Base-by-base conservation (phyloP, 64 coral and sea anemone genomes). In the Cladopsammia gracilis region DNA sequence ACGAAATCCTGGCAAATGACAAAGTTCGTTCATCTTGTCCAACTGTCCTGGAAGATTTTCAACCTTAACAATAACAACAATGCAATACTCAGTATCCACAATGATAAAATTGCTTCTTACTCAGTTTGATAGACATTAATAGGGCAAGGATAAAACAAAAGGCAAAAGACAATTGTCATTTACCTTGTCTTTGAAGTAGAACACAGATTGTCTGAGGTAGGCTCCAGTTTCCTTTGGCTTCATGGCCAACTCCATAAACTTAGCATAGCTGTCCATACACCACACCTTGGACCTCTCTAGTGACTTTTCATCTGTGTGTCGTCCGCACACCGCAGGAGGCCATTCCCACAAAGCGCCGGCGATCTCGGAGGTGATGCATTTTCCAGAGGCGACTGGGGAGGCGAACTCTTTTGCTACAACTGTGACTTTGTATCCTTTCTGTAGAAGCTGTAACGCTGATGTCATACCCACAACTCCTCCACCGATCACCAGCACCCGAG, bases 111-210 rank as follows among this genome's bases (percentile, higher is more conserved):
- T 34, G 34, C 34, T 34, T 34, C 34, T 34, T 34, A 34, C 34
- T 34, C 34, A 34, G 34, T 34, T 34, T 34, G 34, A 34, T 34
- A 34, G 34, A 34, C 34, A 34, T 34, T 34, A 34, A 34, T 34
- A 34, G 34, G 34, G 34, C 34, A 34, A 34, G 34, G 34, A 34
- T 34, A 34, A 34, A 34, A 34, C 34, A 34, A 34, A 34, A 34
- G 2, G 34, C 2, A 34, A 1, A 34, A 0, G 14, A 7, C 26
- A 49, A 75, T 75, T 15, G n/a, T 2, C 20, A 25, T 16, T 50
- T 57, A 77, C 75, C 80, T 67, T 84, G 14, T 84, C 62, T 20
- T 84, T 84, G 47, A 84, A 84, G 80, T 84, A 84, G 44, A 84
- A 84, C 7, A 84, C 19, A 48, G 75, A 75, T 75, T 49, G 72